phyloP scores from a whole-genome alignment of 2,888 invertebrate genomes.

The Erpobdella octoculata region DNA sequence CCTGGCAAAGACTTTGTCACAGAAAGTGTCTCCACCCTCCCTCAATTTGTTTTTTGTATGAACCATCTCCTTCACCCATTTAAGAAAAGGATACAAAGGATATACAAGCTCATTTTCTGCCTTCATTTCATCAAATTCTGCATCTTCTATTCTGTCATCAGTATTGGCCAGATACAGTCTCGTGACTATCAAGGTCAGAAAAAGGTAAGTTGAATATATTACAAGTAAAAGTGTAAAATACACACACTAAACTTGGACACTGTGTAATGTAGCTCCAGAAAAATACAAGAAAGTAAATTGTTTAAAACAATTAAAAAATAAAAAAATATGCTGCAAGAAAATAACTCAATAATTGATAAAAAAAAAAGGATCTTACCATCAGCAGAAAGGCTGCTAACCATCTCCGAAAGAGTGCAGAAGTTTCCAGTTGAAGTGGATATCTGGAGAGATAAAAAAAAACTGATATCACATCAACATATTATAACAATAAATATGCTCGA shows the following conservation, averaged over 20 bases:
- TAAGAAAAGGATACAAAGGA: constrained; percentile 83
- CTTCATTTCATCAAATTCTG: constrained; percentile 88
- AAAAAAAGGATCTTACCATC: constrained; percentile 66
- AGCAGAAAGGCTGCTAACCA: constrained; percentile 84
- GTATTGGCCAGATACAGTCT: constrained; percentile 27
- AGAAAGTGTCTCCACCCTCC: constrained; percentile 64
- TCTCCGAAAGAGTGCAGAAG: constrained; percentile 82
- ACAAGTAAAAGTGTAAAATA: too few relatives aligned
- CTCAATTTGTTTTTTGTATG: constrained; percentile 54
- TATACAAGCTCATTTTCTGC: constrained; percentile 91
- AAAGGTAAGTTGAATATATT: too few relatives aligned
- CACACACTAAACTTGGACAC: too few relatives aligned
- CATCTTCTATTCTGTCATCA: constrained; percentile 66
- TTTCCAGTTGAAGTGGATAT: constrained; percentile 99
- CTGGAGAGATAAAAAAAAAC: too few relatives aligned
- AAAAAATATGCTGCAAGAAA: too few relatives aligned
- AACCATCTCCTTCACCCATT: constrained; percentile 80
- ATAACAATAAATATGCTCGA: too few relatives aligned
- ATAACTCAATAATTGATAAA: too few relatives aligned
- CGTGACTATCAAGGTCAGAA: too few relatives aligned
- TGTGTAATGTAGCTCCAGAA: too few relatives aligned
- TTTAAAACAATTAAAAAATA: too few relatives aligned
- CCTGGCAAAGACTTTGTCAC: constrained; percentile 73
- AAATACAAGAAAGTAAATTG: too few relatives aligned
- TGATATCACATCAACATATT: too few relatives aligned